Base-by-base conservation (phyloP, 1,140 invertebrate genomes). In the Halesus radiatus region DNA sequence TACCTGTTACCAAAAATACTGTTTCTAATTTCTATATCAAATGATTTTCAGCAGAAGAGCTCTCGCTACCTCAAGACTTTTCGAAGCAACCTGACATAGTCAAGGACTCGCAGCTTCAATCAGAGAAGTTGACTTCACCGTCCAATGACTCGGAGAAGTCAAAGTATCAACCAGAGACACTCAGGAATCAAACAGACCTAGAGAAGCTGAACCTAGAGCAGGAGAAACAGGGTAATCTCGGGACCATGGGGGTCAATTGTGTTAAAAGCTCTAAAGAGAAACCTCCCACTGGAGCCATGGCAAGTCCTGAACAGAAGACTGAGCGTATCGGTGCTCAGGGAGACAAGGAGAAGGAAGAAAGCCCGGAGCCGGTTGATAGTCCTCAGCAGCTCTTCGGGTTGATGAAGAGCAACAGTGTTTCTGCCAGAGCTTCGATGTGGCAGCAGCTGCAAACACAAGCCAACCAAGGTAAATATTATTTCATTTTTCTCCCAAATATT, bases 351-450 rank as follows among this genome's bases (percentile, higher is more conserved):
- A 56, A 54, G 22, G 70, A 74, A 56, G 53, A 23, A 29, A 54
- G 50, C 15, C 70, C 70, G 7, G 70, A 74, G 54, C 50, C 70
- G 13, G 16, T 56, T 16, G 70, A 74, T 56, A 74, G 70, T 74
- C 70, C 70, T 22, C 70, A 74, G 16, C 70, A 4, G 87, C 86
- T 64, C 86, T 86, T 15, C 82, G 89, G 89, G 3, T 84, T 93
- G 58, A 87, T 88, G 45, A 91, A 91, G 68, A 92, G 90, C 84
- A 91, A 90, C 83, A 92, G 92, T 78, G 92, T 93, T 8, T 90
- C 91, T 3, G 92, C 91, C 20, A 86, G 90, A 80, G 92, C 92
- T 56, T 91, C 89, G 79, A 90, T 93, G 89, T 93, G 92, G 87
- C 90, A 92, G 84, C 90, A 92, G 81, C 81, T 93, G 83, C 92